A percentile compares a stretch with the other conserved stretches of the same genome.
Evolutionary conservation across 2,797 vertebrate species (phyloP).

Genomic region (Periparus ater): DNA sequence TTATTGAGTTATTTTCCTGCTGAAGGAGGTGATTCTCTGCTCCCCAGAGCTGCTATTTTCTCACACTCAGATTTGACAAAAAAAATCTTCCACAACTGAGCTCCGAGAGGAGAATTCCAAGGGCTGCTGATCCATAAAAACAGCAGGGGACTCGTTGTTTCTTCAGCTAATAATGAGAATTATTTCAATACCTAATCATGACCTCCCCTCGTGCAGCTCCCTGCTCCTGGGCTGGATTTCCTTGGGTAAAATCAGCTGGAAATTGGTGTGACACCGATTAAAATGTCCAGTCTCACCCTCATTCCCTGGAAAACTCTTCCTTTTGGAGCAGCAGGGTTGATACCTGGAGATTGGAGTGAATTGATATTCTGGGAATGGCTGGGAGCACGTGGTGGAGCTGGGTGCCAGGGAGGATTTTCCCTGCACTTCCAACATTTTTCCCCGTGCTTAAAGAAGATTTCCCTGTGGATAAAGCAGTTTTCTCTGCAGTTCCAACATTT

Average conservation of each 20-base stretch:
- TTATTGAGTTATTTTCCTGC: background rate
- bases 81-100: background rate
- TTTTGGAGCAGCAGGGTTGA: background rate
- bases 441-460: accelerated
- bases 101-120: background rate
- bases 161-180: accelerated
- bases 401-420: background rate
- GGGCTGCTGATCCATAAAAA: background rate
- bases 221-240: background rate
- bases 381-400: background rate
- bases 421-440: background rate
- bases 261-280: accelerated
- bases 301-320: background rate
- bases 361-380: background rate
- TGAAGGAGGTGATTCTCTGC: background rate
- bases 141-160: accelerated
- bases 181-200: accelerated
- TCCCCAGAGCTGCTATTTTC: background rate
- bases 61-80: background rate
- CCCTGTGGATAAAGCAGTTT: background rate
- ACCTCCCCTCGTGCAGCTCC: background rate
- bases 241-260: background rate
- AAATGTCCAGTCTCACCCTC: accelerated
- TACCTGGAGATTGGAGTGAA: background rate
- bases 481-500: background rate